phyloP scores from a whole-genome alignment of 2,888 invertebrate genomes.

The Scelioninae gen. 2 region DNA sequence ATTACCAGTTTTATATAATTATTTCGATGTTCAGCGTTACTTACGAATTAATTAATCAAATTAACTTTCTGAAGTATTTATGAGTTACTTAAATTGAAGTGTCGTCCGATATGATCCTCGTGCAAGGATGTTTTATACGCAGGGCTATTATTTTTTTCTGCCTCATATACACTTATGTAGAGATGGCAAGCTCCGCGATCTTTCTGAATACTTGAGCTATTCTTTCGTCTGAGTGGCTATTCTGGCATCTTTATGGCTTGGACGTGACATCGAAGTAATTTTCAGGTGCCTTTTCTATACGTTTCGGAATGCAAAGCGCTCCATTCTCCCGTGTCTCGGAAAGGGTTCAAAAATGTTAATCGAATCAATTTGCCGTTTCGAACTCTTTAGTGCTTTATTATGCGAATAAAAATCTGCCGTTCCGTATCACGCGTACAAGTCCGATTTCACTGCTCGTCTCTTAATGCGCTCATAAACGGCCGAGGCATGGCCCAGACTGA shows the following conservation, averaged over 20 bases:
- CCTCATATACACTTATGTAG: slow-evolving; percentile 30
- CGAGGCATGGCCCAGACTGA: not conserved
- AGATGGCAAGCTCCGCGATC: slow-evolving; percentile 43
- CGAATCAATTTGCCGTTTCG: slow-evolving; percentile 49
- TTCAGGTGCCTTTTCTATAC: slow-evolving; percentile 58
- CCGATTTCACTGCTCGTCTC: slow-evolving; percentile 20
- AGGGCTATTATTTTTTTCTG: slow-evolving; percentile 31
- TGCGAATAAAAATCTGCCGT: slow-evolving; percentile 26
- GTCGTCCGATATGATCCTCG: slow-evolving; percentile 15
- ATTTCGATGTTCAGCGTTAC: no score
- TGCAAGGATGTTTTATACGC: slow-evolving; percentile 36
- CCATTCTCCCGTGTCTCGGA: slow-evolving; percentile 26
- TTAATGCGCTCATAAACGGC: slow-evolving; percentile 30
- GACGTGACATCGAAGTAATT: slow-evolving; percentile 58
- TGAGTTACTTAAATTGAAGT: slow-evolving; percentile 25
- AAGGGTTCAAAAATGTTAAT: slow-evolving; percentile 56
- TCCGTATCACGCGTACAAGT: slow-evolving; percentile 3
- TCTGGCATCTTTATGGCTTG: slow-evolving; percentile 57
- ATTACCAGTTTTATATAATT: slow-evolving; percentile 1
- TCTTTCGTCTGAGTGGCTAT: slow-evolving; percentile 49
- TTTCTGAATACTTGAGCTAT: slow-evolving; percentile 57
- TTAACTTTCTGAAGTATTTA: slow-evolving; percentile 10
- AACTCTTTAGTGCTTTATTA: slow-evolving; percentile 45
- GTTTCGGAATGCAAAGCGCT: slow-evolving; percentile 55
- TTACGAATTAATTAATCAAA: slow-evolving; percentile 12